These are phyloP conservation scores for Stegodyphus dumicola DNA, from an alignment of 1,140 invertebrate species.

Conservation along the genomic window DNA sequence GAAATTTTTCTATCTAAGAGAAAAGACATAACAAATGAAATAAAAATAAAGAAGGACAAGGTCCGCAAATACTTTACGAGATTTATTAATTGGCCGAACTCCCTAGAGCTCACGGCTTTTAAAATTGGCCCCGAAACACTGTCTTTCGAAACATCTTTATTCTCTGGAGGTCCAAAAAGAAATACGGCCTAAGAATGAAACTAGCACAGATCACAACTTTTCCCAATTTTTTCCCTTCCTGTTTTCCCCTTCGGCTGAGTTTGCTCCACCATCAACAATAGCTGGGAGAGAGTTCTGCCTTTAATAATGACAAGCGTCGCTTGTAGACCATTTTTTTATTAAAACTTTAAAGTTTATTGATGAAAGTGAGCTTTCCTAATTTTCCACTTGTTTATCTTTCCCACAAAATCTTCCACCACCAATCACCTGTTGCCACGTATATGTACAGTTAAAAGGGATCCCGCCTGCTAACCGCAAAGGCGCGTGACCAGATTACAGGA, in stretches of 20 bases:
- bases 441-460: conserved; percentile 51
- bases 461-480: conserved; percentile 51
- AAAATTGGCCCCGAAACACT: conserved; percentile 30
- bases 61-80: conserved; percentile 58
- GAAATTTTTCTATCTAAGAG: conserved; percentile 23
- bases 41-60: conserved; percentile 36
- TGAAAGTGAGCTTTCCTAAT: conserved; percentile 55
- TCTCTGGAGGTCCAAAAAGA: conserved; percentile 16
- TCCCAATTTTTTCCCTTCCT: conserved; percentile 2
- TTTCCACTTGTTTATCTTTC: conserved; percentile 54
- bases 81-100: conserved; percentile 58
- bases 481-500: conserved; percentile 57
- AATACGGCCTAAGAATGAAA: conserved; percentile 7
- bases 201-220: conserved; percentile 44
- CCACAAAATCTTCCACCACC: conserved; percentile 46
- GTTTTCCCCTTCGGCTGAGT: background rate
- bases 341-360: conserved; percentile 62
- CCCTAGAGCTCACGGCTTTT: conserved; percentile 26
- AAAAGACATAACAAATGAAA: conserved; percentile 13
- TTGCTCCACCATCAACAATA: conserved; percentile 35
- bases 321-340: conserved; percentile 59
- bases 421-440: conserved; percentile 57
- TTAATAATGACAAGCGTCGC: conserved; percentile 43
- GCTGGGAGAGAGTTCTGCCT: conserved; percentile 32
- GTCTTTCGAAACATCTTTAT: conserved; percentile 46